These are phyloP conservation scores for Blastomussa wellsi DNA, from an alignment of 92 coral and sea anemone genomes.

Conservation along the genomic window DNA sequence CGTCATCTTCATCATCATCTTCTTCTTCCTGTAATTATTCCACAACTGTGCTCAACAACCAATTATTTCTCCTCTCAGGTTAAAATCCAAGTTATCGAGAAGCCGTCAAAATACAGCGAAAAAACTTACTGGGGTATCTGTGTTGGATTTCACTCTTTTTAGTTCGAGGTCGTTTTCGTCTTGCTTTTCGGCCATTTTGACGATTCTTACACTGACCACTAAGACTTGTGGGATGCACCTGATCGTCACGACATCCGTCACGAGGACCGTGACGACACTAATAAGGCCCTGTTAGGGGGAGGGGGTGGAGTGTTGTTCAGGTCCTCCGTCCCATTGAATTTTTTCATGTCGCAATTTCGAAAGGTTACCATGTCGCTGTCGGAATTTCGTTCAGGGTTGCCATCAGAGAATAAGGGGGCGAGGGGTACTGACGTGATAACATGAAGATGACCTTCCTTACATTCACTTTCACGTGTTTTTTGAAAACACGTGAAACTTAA, in stretches of 20 bases:
- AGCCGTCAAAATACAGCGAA: not conserved
- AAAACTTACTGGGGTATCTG: not conserved
- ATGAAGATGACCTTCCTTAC: slow-evolving; percentile 16
- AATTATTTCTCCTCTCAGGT: not conserved
- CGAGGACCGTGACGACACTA: no score
- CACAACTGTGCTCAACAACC: not conserved
- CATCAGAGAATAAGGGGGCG: slow-evolving; percentile 17
- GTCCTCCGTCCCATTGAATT: no score
- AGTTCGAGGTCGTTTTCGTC: not conserved
- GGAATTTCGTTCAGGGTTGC: no score
- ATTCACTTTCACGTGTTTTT: slow-evolving; percentile 19
- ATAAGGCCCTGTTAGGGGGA: no score
- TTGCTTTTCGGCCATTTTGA: slow-evolving; percentile 10
- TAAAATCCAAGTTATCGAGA: not conserved
- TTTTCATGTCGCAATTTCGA: no score
- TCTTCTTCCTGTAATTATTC: slow-evolving; percentile 27
- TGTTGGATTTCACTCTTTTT: slow-evolving; percentile 9
- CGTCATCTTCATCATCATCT: slow-evolving; percentile 42
- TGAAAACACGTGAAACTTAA: no score
- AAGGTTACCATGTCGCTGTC: no score
- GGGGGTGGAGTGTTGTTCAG: no score
- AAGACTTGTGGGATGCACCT: slow-evolving; percentile 12
- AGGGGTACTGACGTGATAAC: slow-evolving; percentile 12
- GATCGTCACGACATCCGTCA: no score
- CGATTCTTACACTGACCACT: not conserved